Base-by-base conservation (phyloP, 2,797 vertebrate species). In the Triplophysa yarkandensis region DNA sequence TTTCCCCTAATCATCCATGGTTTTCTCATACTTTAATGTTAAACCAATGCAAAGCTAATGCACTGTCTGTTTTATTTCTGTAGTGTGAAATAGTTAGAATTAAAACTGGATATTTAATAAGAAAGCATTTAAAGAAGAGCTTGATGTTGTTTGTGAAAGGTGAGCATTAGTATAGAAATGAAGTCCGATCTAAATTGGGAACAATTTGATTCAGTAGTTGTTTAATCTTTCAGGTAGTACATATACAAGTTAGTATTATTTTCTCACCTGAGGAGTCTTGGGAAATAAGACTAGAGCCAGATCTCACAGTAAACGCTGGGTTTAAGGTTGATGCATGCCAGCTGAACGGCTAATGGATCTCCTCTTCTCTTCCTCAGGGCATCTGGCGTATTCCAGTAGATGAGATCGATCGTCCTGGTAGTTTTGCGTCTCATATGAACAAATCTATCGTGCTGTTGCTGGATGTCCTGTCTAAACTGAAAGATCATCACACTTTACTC, bases 341-440 rank as follows among this genome's bases (percentile, higher is more conserved):
- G 57, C 36, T 34, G 1, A 32, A 48, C 57, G 46, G 23, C 21
- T 28, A 41, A 54, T 43, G 14, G 58, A 21, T 58, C 55, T 63
- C 23, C 28, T 19, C 32, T 48, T 63, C 44, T 58, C 57, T 36
- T 63, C 50, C 80, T 77, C 82, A 99, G 98, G 98, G 98, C 90
- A 98, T 99, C 93, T 99, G 98, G 97, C 95, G 97, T 83, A 99
- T 98, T 88, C 98, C 97, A 74, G 97, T 99, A 90, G 98, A 99
- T 90, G 98, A 99, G 91, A 98, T 99, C 25, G 97, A 99, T 92
- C 95, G 97, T 68, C 97, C 97, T 0, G 98, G 97, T 88, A 99
- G 98, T 88, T 99, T 99, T 54, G 97, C 97, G 25, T 99, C 95
- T 91, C 98, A 99, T 94, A 99, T 99, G 97, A 99, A 98, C 93